These are phyloP conservation scores for Clavelina lepadiformis DNA, from an alignment of 23 tunicate genomes.

Conservation along the genomic window DNA sequence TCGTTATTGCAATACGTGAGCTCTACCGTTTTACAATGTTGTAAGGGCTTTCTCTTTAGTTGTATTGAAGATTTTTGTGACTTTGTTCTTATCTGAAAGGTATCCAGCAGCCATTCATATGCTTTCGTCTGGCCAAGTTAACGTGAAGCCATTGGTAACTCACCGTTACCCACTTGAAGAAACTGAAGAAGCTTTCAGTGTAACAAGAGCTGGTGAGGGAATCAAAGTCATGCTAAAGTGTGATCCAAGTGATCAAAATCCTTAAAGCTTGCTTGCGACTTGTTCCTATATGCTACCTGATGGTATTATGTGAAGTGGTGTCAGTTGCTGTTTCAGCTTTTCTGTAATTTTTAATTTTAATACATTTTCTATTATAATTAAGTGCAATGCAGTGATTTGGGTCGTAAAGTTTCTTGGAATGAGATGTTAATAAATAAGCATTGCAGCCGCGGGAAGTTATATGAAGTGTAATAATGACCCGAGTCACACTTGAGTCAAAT, in stretches of 20 bases:
- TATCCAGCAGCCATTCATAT: conserved; percentile 97
- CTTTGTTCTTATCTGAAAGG: conserved; percentile 11
- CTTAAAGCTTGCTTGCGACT: conserved; percentile 17
- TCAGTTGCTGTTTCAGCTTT: too few species aligned
- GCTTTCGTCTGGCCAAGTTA: conserved; percentile 87
- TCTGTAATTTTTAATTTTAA: too few species aligned
- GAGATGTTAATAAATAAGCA: too few species aligned
- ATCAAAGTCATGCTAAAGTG: conserved; percentile 99
- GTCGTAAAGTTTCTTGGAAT: too few species aligned
- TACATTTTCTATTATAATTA: too few species aligned
- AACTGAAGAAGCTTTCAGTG: conserved; percentile 77
- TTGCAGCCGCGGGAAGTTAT: too few species aligned
- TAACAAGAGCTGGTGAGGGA: conserved; percentile 79
- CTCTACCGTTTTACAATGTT: background rate
- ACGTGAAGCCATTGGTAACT: conserved; percentile 96
- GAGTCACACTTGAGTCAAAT: too few species aligned
- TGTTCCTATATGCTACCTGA: too few species aligned
- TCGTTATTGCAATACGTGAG: conserved; percentile 98
- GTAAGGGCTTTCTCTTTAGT: background rate
- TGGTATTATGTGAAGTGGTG: too few species aligned
- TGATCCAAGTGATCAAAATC: conserved; percentile 75
- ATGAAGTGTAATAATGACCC: too few species aligned
- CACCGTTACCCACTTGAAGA: conserved; percentile 90
- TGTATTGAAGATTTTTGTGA: too few species aligned
- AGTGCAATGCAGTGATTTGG: too few species aligned